These are phyloP conservation scores for Nyctalus aviator DNA, from an alignment of 2,797 vertebrate genomes.

Conservation along the genomic window DNA sequence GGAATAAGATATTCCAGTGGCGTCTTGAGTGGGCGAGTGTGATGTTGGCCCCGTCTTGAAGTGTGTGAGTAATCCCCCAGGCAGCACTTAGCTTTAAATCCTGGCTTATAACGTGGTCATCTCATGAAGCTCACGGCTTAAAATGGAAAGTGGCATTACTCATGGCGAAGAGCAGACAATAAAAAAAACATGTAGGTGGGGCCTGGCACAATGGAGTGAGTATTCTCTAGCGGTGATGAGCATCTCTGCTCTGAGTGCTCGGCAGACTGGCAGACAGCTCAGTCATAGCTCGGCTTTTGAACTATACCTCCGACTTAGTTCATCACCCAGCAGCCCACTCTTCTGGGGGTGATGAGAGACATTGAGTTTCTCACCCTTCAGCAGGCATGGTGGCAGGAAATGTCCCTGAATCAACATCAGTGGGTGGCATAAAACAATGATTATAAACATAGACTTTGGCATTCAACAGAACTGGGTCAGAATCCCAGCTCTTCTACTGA, in stretches of 20 bases:
- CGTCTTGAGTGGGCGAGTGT: slow-evolving; percentile 54
- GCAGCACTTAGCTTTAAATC: slow-evolving; percentile 74
- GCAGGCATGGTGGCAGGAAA: not conserved
- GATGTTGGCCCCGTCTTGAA: slow-evolving; percentile 49
- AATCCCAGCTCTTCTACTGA: not conserved
- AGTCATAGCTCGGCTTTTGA: slow-evolving; percentile 48
- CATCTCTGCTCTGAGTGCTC: not conserved
- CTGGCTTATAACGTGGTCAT: slow-evolving; percentile 74
- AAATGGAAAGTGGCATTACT: slow-evolving; percentile 86
- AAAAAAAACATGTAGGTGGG: slow-evolving; percentile 77
- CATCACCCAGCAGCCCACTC: slow-evolving; percentile 35
- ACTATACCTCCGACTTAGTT: slow-evolving; percentile 56
- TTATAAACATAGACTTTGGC: not conserved
- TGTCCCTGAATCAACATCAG: not conserved
- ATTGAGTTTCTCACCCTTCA: not conserved
- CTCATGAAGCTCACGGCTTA: slow-evolving; percentile 77
- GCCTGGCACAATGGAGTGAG: slow-evolving; percentile 77
- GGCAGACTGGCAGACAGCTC: slow-evolving; percentile 7
- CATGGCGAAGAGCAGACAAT: slow-evolving; percentile 82
- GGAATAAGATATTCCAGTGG: slow-evolving; percentile 69
- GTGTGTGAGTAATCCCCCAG: slow-evolving; percentile 80
- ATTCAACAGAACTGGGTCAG: not conserved
- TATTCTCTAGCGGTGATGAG: slow-evolving; percentile 56
- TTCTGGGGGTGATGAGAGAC: not conserved
- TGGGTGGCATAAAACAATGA: not conserved